Base-by-base conservation (phyloP, 1,140 invertebrate species). In the Tetraneura akinire region DNA sequence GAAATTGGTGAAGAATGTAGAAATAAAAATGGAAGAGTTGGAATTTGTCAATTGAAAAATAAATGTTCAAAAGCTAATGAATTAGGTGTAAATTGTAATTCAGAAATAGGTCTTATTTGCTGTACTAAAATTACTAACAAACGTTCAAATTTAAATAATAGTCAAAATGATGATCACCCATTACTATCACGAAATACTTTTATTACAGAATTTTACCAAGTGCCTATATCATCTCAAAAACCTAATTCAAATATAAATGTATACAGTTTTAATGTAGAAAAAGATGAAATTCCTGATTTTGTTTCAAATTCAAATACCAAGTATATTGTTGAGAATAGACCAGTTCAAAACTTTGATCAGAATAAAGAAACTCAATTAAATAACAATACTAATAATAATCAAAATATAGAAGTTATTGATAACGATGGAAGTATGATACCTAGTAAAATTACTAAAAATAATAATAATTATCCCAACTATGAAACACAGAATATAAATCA, bases 1-100 rank as follows among this genome's bases (percentile, higher is more conserved):
- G 80, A 80, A 42, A 32, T 80, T 42, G 64, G 64, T 18, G 55
- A 57, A 23, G 32, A 60, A 45, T 78, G 74, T 47, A 60, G 55
- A 57, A 78, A 78, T 14, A 42, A 60, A 57, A 57, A 62, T 47
- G 74, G 74, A n/a, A 8, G 29, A 26, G 49, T 26, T 18, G 74
- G 74, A 45, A 8, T 78, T 60, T 78, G 74, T 47, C 74, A 62
- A 62, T n/a, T 26, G 3, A 42, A 23, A 57, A 57, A 29, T 23
- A 60, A 78, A 23, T 78, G 74, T 60, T 14, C 16, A 13, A 32
- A 42, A 62, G 21, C 47, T 47, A 18, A 1, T 42, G 37, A 78
- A 42, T 78, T 78, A 62, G 55, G 55, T 45, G 55, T 18, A 26
- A 29, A 18, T 26, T 78, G 74, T n/a, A 78, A 62, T 62, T 62